Evolutionary conservation across 2,113 vertebrate species (phyloP), one percentile per base, ranked within the genome.

Genomic region (Notarius lentiginosus): DNA sequence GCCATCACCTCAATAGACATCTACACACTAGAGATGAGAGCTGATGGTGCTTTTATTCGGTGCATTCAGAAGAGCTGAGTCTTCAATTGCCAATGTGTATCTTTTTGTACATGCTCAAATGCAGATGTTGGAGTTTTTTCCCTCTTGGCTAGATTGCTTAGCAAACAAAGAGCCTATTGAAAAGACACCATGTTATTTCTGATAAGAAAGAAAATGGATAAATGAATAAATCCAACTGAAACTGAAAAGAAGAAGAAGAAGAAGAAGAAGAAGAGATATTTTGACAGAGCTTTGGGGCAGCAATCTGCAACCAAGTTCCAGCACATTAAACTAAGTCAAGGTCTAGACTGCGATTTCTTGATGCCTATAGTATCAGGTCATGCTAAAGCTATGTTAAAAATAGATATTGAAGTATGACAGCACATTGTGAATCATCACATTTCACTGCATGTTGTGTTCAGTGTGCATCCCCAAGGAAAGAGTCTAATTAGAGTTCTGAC

Each of bases 401-500:
- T 88, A 87, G 84, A 82, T 63, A 55, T 47, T 49, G 61, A 80
- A 85, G 82, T 51, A 87, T 84, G 89, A 89, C 91, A 90, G 75
- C 72, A 79, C 80, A 87, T 89, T 90, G 89, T 89, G 91, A 91
- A 90, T 92, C 90, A 90, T 92, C 92, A 89, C 80, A 79, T 14
- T 90, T 89, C 82, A 80, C 63, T 80, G 80, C 80, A 91, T 89
- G 90, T 91, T 90, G 90, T 88, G 72, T 87, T 63, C 30, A 87
- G 88, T 86, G 84, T 66, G 65, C 87, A 72, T 88, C 90, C 90
- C 90, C 10, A 68, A 88, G 90, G 91, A 90, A 65, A 58, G 18
- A 0, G n/a, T 56, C 90, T 93, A 92, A 92, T 92, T 92, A 92
- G 92, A 91, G 87, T 79, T 63, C 86, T 58, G 66, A 49, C 85